Evolutionary conservation across 2,113 vertebrate species (phyloP).

Genomic region (Ciconia boyciana): DNA sequence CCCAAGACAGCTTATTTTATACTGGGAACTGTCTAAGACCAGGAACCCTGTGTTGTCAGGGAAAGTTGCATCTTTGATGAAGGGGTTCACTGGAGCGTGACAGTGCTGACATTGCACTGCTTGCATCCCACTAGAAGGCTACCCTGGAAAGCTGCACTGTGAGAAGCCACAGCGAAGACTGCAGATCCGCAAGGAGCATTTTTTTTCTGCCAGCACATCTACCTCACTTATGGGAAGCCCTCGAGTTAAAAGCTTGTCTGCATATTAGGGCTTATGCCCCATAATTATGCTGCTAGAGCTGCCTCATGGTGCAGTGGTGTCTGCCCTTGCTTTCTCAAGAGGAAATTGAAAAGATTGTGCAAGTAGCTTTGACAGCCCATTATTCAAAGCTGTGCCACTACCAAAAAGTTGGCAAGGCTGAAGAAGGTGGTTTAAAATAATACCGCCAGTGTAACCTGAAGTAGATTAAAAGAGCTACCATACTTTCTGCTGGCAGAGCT

Average conservation of each 20-base stretch:
- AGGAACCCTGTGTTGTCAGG: neutral
- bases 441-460: neutral
- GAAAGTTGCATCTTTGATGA: neutral
- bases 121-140: neutral
- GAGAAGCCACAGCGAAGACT: neutral
- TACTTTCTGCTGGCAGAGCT: neutral
- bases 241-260: neutral
- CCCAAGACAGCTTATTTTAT: neutral
- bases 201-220: neutral
- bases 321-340: neutral
- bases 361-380: neutral
- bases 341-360: neutral
- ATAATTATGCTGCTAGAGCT: neutral
- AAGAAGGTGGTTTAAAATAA: neutral
- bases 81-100: neutral
- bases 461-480: neutral
- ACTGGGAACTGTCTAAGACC: neutral
- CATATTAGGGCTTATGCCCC: neutral
- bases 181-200: neutral
- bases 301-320: neutral
- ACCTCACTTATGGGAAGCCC: neutral
- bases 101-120: no score
- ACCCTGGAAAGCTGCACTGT: no score
- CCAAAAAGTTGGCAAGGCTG: neutral
- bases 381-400: neutral